Conservation (phyloP, 2,113 vertebrate genomes). For the Vidua chalybeata region DNA sequence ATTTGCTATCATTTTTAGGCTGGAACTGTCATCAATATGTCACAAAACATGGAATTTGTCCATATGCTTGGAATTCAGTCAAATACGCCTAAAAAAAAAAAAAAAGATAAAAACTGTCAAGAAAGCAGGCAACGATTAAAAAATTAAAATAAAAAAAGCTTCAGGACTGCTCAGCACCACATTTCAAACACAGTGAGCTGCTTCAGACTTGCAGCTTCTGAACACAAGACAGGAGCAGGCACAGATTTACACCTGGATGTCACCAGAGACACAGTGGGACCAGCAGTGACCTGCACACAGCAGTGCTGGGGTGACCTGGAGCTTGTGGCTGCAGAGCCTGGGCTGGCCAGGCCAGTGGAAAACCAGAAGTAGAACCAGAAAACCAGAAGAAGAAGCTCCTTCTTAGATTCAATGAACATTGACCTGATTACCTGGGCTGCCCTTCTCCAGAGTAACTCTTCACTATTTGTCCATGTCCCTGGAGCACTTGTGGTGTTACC, state of each 20-base stretch:
- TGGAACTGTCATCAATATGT: conserved; percentile 25
- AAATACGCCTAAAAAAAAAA: not conserved
- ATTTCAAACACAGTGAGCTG: not conserved
- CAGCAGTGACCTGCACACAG: not conserved
- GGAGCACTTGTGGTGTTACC: not conserved
- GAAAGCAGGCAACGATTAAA: not conserved
- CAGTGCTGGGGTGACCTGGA: not conserved
- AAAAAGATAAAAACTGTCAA: not conserved
- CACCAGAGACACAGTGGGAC: not conserved
- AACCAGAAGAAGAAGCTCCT: not conserved
- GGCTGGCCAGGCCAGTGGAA: not conserved
- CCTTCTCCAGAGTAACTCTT: not conserved
- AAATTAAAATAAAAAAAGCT: not conserved
- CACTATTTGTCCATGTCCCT: not conserved
- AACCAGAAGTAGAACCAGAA: not conserved
- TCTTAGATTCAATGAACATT: not conserved
- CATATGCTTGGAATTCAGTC: conserved; percentile 46
- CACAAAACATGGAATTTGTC: conserved; percentile 27
- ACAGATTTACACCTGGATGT: not conserved
- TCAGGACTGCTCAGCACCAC: not conserved
- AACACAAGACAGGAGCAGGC: not conserved
- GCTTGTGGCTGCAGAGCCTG: not conserved
- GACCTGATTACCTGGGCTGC: not conserved
- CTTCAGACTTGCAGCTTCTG: not conserved
- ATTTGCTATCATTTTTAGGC: conserved; percentile 13